A percentile compares a stretch with the other conserved stretches of the same genome.
Conservation (phyloP, 2,113 vertebrate species). For the Stercorarius parasiticus region DNA sequence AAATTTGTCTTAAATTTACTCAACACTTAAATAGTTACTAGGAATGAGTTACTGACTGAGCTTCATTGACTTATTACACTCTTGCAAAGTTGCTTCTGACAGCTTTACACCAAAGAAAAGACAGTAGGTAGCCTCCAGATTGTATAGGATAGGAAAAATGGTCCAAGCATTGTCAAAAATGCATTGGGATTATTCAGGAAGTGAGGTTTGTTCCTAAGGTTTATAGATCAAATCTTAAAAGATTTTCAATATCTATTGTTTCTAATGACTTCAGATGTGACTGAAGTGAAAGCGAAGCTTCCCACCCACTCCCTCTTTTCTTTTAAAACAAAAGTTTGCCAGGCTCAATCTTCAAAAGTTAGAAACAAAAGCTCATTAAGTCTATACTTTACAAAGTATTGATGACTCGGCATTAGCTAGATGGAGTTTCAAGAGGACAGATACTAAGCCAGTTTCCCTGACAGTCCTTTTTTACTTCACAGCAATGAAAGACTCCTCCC, state of each 20-base stretch:
- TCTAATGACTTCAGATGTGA: neutral
- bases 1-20: neutral
- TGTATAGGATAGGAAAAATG: neutral
- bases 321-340: neutral
- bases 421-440: neutral
- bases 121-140: neutral
- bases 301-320: accelerated
- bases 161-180: neutral
- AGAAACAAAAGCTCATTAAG: neutral
- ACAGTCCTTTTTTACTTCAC: neutral
- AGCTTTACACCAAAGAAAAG: neutral
- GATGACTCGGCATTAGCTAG: neutral
- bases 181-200: neutral
- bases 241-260: neutral
- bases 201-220: neutral
- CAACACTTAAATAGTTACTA: neutral
- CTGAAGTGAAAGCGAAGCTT: neutral
- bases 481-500: neutral
- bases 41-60: neutral
- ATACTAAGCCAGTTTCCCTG: neutral
- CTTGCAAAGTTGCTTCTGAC: neutral
- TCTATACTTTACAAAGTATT: neutral
- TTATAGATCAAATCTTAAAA: neutral
- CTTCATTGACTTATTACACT: neutral
- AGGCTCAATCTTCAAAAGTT: neutral